These are phyloP conservation scores for Xylocopa sonorina DNA, from an alignment of 1,140 invertebrate genomes.

Conservation along the genomic window DNA sequence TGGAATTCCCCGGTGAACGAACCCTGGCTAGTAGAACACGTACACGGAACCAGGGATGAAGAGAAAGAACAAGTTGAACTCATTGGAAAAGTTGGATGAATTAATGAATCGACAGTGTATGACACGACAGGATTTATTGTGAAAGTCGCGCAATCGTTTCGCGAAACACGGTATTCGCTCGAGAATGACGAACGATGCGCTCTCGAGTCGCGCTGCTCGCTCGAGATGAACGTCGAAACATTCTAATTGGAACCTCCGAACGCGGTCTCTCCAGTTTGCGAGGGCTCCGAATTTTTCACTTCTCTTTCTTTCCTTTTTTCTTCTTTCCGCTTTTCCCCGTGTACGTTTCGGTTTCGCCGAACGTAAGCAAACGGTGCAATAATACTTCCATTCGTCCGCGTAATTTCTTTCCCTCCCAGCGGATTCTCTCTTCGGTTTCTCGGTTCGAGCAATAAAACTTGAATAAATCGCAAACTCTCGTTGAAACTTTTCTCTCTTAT, in stretches of 20 bases:
- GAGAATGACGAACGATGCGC: conserved; percentile 43
- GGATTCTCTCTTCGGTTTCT: background rate
- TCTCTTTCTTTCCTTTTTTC: background rate
- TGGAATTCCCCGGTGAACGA: conserved; percentile 3
- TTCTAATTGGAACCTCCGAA: conserved; percentile 35
- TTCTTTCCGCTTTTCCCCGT: no score
- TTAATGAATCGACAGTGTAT: conserved; percentile 38
- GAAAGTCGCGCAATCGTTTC: conserved; percentile 3
- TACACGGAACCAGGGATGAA: background rate
- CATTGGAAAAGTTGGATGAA: conserved; percentile 22
- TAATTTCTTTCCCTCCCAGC: background rate
- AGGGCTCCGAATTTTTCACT: conserved; percentile 4
- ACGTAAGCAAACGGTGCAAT: no score
- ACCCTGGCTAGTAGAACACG: background rate
- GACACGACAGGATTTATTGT: conserved; percentile 22
- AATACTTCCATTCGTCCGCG: conserved; percentile 15
- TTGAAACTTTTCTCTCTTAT: conserved; percentile 23
- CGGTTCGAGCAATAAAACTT: conserved; percentile 19
- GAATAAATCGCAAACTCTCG: background rate
- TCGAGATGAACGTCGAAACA: conserved; percentile 36
- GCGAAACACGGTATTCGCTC: conserved; percentile 27
- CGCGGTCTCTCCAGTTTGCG: background rate
- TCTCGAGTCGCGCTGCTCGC: conserved; percentile 28
- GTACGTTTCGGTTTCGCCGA: no score
- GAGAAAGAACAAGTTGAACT: conserved; percentile 2